Evolutionary conservation across 1,140 invertebrate species (phyloP).

Genomic region (Saccostrea cuccullata): DNA sequence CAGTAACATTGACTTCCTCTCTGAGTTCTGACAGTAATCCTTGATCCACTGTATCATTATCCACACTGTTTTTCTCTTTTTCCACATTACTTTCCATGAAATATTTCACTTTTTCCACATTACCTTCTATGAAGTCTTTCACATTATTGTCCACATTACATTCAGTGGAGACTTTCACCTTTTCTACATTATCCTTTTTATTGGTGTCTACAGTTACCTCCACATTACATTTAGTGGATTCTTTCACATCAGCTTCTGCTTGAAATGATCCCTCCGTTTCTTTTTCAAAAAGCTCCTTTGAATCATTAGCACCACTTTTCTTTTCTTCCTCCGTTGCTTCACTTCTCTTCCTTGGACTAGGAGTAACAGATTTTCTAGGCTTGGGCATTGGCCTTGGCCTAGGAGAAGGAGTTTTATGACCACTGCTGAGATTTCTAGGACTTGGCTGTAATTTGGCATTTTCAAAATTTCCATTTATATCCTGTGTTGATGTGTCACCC

Average conservation of each 20-base stretch:
- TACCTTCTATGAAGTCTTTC: too few species aligned
- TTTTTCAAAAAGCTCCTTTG: not conserved
- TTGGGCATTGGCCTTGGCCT: not conserved
- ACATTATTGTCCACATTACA: not conserved
- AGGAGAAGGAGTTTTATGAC: not conserved
- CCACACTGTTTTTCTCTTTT: not conserved
- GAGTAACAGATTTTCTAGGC: not conserved
- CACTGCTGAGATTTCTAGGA: not conserved
- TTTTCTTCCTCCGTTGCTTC: not conserved
- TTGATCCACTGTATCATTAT: not conserved
- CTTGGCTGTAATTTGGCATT: not conserved
- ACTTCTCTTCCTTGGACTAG: not conserved
- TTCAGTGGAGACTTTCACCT: not conserved
- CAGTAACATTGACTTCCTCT: not conserved
- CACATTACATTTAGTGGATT: not conserved
- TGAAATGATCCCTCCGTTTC: not conserved
- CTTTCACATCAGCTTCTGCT: not conserved
- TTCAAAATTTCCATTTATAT: constrained; percentile 8
- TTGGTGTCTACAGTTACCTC: not conserved
- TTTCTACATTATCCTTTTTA: not conserved
- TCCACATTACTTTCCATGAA: not conserved
- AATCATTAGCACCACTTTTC: not conserved
- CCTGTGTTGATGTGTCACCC: not conserved
- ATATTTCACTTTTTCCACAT: not conserved
- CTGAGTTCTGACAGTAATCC: not conserved